Percentiles rank a stretch among this genome's conserved stretches.
These are phyloP conservation scores for Glaucopsyche alexis DNA, from an alignment of 2,888 invertebrate genomes.

Conservation along the genomic window DNA sequence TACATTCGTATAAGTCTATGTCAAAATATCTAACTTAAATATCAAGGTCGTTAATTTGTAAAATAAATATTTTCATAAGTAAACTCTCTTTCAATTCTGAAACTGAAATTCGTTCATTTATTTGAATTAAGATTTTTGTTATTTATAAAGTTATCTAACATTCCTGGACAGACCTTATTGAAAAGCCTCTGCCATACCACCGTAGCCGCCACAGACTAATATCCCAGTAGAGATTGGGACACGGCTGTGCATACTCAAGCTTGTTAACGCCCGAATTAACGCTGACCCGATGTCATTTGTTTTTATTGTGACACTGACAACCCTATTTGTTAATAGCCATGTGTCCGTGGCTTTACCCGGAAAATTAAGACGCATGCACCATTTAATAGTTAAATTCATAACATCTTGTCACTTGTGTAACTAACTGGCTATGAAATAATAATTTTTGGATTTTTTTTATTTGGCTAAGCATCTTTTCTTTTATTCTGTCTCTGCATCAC, in stretches of 20 bases:
- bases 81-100: no score
- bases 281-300: slow-evolving; percentile 44
- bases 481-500: no score
- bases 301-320: slow-evolving; percentile 41
- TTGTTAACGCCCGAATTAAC: slow-evolving; percentile 56
- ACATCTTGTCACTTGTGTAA: neutral
- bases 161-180: neutral
- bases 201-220: slow-evolving; percentile 60
- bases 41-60: no score
- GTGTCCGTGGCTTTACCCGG: neutral
- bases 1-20: no score
- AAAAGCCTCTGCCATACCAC: slow-evolving; percentile 45
- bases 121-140: no score
- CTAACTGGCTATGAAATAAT: no score
- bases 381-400: neutral
- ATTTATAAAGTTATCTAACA: no score
- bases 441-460: no score
- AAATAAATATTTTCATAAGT: no score
- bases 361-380: neutral
- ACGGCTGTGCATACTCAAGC: slow-evolving; percentile 66
- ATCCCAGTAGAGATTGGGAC: slow-evolving; percentile 63
- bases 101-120: no score
- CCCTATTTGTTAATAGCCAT: slow-evolving; percentile 23
- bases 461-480: no score
- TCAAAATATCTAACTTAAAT: no score